Percentiles rank a stretch among this genome's conserved stretches.
phyloP scores from a whole-genome alignment of 1,140 invertebrate species.

The Aradophagus sp. region DNA sequence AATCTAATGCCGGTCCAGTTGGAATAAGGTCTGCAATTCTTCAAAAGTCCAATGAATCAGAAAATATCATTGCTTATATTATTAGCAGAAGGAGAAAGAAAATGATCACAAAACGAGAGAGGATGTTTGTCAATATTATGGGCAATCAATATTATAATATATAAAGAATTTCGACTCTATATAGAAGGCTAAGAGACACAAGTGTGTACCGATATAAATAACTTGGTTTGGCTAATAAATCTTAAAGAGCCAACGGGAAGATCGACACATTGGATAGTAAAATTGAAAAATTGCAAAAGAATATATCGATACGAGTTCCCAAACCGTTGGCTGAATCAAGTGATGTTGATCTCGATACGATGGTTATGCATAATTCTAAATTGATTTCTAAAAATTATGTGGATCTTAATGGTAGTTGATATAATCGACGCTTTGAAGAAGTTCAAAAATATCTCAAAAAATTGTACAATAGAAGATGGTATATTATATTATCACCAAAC shows the following conservation, averaged over 20 bases:
- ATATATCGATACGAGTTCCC: too few species aligned
- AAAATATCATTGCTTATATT: constrained; percentile 5
- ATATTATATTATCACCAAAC: constrained; percentile 5
- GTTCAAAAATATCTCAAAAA: constrained; percentile 3
- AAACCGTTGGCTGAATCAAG: too few species aligned
- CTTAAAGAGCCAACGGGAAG: too few species aligned
- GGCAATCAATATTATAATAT: constrained; percentile 8
- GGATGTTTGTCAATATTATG: constrained; percentile 4
- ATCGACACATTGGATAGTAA: constrained; percentile 71
- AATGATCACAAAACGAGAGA: constrained; percentile 1
- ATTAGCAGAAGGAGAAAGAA: too few species aligned
- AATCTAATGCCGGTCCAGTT: neutral
- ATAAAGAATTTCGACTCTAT: neutral
- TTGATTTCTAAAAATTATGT: neutral
- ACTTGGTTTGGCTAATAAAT: constrained; percentile 74
- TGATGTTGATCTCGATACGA: constrained; percentile 65
- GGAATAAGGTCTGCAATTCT: neutral
- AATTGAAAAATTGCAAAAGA: constrained; percentile 64
- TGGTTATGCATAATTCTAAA: neutral
- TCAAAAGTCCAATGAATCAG: neutral
- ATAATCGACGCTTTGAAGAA: neutral
- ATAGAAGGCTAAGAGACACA: neutral
- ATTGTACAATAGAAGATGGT: constrained; percentile 2
- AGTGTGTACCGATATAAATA: too few species aligned
- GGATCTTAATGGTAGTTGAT: neutral